Percentiles rank a stretch among this genome's conserved stretches.
Conservation (phyloP, 2,888 invertebrate genomes). For the Sesia bembeciformis region DNA sequence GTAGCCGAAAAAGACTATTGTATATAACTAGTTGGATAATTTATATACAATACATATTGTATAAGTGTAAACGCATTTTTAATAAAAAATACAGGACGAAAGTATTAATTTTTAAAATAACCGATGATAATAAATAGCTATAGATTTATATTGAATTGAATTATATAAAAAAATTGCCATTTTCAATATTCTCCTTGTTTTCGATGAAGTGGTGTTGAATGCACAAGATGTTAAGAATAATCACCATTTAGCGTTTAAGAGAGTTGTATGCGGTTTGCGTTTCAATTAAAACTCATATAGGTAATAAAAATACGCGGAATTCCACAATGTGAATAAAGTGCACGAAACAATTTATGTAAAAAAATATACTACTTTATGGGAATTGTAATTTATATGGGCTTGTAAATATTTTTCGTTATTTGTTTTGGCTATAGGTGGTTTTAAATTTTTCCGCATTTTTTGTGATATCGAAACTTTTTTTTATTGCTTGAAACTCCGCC, state of each 20-base stretch:
- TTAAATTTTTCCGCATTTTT: slow-evolving; percentile 17
- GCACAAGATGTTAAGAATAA: slow-evolving; percentile 22
- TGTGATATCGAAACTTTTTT: slow-evolving; percentile 13
- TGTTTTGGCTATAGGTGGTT: slow-evolving; percentile 17
- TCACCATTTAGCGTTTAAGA: slow-evolving; percentile 42
- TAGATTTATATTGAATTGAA: slow-evolving; percentile 29
- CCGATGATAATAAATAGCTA: slow-evolving; percentile 63
- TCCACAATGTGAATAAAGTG: slow-evolving; percentile 62
- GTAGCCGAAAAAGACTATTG: slow-evolving; percentile 65
- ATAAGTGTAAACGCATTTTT: slow-evolving; percentile 47
- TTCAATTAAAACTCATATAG: not conserved
- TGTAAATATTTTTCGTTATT: slow-evolving; percentile 26
- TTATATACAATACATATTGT: slow-evolving; percentile 49
- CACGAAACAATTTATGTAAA: slow-evolving; percentile 55
- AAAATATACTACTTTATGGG: slow-evolving; percentile 47
- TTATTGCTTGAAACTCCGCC: not conserved
- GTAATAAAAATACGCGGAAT: slow-evolving; percentile 1
- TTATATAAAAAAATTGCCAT: slow-evolving; percentile 8
- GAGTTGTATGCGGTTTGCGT: slow-evolving; percentile 16
- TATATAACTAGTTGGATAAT: slow-evolving; percentile 59
- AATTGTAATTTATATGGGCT: slow-evolving; percentile 38
- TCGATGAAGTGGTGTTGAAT: slow-evolving; percentile 26
- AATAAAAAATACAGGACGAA: slow-evolving; percentile 41
- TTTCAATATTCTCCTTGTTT: slow-evolving; percentile 8
- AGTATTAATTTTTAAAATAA: slow-evolving; percentile 54